Percentiles rank a stretch among this genome's conserved stretches.
Evolutionary conservation across 2,113 vertebrate genomes (phyloP).

Genomic region (Hemiscyllium ocellatum): DNA sequence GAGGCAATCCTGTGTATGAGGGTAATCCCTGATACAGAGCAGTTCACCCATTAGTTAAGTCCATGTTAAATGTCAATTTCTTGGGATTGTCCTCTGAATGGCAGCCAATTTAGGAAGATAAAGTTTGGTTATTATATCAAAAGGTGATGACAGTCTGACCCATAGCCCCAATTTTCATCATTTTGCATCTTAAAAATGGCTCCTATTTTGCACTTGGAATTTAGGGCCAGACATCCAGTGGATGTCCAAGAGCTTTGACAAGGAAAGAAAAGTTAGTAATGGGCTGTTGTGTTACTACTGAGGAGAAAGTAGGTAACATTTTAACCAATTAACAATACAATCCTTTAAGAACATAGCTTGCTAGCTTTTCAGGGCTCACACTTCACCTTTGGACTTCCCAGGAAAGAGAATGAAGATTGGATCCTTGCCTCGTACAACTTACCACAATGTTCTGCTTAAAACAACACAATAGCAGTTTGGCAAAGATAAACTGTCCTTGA

Average conservation of each 20-base stretch:
- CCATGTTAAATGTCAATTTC: neutral
- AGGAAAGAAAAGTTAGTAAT: neutral
- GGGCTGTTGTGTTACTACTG: neutral
- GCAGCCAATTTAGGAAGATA: neutral
- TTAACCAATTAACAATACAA: neutral
- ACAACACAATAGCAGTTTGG: slow-evolving; percentile 56
- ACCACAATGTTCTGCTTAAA: slow-evolving; percentile 56
- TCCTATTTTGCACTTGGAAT: neutral
- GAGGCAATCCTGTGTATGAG: neutral
- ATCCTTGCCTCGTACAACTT: slow-evolving; percentile 28
- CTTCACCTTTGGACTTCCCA: neutral
- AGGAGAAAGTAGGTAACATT: neutral
- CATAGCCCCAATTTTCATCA: neutral
- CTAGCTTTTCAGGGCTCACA: neutral
- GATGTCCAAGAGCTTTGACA: neutral
- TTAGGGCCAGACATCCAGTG: neutral
- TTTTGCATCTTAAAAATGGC: neutral
- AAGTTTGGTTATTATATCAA: neutral
- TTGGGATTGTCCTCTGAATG: neutral
- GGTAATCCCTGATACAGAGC: neutral
- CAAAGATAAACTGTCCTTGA: slow-evolving; percentile 51
- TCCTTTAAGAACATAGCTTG: neutral
- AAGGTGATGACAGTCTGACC: neutral
- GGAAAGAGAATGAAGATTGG: neutral
- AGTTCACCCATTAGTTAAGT: neutral